Base-by-base conservation (phyloP, 1,140 invertebrate genomes). In the Phocides pigmalion region DNA sequence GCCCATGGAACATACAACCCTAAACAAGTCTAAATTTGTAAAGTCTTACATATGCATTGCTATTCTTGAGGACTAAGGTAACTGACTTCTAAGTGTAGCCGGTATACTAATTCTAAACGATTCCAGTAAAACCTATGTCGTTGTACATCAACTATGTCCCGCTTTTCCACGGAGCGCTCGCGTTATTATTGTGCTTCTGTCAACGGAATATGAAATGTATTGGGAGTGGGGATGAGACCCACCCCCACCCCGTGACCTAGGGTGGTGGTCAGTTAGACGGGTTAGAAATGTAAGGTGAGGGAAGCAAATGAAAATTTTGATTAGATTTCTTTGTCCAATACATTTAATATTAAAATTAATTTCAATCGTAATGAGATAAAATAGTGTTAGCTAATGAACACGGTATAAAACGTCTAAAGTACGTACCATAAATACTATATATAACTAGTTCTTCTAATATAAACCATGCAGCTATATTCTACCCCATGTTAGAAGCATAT, bases 121-220 rank as follows among this genome's bases (percentile, higher is more conserved):
- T 68, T 86, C 83, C 17, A 84, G 78, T 53, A 16, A 49, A 17
- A 25, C 42, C n/a, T 74, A 73, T 2, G 39, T 84, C 80, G 6
- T 9, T 25, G 77, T 67, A 42, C 77, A 74, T 81, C 76, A 89
- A 89, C 88, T 87, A 89, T 83, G 86, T 88, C 86, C 80, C 87
- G 84, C 84, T 88, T 85, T 84, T 84, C 84, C 82, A 85, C 82
- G 76, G 74, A 70, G 64, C 74, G 51, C 74, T 68, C 75, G 81
- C 81, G 82, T 89, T 87, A 89, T 90, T 90, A 90, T 89, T 90
- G 87, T 82, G 88, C 88, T 83, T 84, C 85, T 89, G 88, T 90
- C 88, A 88, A 88, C 85, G 88, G 87, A 90, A 90, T 90, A 90
- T 90, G 88, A 90, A 90, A 90, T 90, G 85, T 90, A 90, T 90